Evolutionary conservation across 2,113 vertebrate species (phyloP).

Genomic region (Turdus rufiventris): DNA sequence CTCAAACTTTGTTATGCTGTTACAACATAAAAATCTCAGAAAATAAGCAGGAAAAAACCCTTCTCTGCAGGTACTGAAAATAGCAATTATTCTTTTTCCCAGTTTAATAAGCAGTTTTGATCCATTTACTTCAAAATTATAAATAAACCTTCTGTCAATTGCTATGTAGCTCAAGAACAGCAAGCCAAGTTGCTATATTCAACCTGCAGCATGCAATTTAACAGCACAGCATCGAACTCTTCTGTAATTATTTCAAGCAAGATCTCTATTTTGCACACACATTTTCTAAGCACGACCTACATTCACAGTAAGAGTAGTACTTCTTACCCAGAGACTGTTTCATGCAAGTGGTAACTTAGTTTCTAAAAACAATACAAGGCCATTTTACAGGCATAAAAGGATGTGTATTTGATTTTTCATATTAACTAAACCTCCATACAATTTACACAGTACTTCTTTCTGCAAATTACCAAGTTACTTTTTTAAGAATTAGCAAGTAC

Average conservation of each 20-base stretch:
- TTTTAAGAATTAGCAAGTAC: neutral
- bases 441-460: neutral
- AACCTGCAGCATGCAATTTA: neutral
- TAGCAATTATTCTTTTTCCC: neutral
- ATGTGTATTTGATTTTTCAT: neutral
- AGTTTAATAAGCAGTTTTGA: slow-evolving; percentile 3
- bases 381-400: neutral
- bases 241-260: slow-evolving; percentile 19
- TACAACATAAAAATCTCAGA: neutral
- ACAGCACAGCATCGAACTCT: neutral
- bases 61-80: neutral
- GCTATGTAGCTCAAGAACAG: neutral
- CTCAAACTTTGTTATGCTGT: neutral
- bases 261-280: neutral
- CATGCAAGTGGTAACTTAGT: neutral
- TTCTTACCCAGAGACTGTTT: neutral
- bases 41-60: neutral
- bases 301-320: neutral
- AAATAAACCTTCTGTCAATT: slow-evolving; percentile 9
- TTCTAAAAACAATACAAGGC: neutral
- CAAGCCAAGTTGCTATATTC: neutral
- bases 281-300: slow-evolving; percentile 31
- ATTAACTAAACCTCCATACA: neutral
- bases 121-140: slow-evolving; percentile 9
- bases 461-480: neutral